phyloP scores from a whole-genome alignment of 2,888 invertebrate genomes.

The Athalia circularis region DNA sequence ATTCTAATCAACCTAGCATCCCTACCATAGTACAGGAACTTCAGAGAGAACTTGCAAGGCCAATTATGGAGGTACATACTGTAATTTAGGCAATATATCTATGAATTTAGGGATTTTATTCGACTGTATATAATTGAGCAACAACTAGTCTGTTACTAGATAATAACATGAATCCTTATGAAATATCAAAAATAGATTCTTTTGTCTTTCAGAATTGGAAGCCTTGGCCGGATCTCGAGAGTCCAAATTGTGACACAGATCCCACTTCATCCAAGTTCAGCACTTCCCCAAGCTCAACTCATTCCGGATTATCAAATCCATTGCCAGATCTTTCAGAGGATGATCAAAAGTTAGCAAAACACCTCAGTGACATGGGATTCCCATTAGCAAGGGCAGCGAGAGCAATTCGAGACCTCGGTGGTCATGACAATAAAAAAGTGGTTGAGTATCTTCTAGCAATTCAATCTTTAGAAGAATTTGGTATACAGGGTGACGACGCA shows the following conservation, averaged over 20 bases:
- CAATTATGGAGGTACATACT: slow-evolving; percentile 63
- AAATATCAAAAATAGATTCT: slow-evolving; percentile 7
- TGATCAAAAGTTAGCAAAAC: slow-evolving; percentile 81
- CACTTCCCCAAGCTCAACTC: slow-evolving; percentile 52
- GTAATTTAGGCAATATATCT: too few relatives aligned
- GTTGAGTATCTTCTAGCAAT: slow-evolving; percentile 88
- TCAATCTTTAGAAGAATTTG: slow-evolving; percentile 75
- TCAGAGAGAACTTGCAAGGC: slow-evolving; percentile 79
- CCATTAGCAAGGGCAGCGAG: slow-evolving; percentile 87
- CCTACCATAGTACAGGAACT: slow-evolving; percentile 86
- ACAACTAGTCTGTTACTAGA: background rate
- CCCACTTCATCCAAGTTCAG: slow-evolving; percentile 51
- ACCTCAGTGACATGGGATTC: slow-evolving; percentile 92
- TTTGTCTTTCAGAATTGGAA: slow-evolving; percentile 67
- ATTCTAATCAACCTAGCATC: slow-evolving; percentile 76
- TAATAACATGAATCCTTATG: background rate
- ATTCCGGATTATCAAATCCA: slow-evolving; percentile 55
- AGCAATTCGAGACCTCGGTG: slow-evolving; percentile 83
- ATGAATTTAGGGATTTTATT: background rate
- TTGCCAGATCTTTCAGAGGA: slow-evolving; percentile 64
- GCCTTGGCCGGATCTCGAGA: slow-evolving; percentile 69
- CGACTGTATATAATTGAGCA: background rate
- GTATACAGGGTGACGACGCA: slow-evolving; percentile 73
- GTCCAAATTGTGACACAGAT: slow-evolving; percentile 59
- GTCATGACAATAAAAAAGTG: slow-evolving; percentile 91